Base-by-base conservation (phyloP, 2,797 vertebrate species). In the Sebastes minor region DNA sequence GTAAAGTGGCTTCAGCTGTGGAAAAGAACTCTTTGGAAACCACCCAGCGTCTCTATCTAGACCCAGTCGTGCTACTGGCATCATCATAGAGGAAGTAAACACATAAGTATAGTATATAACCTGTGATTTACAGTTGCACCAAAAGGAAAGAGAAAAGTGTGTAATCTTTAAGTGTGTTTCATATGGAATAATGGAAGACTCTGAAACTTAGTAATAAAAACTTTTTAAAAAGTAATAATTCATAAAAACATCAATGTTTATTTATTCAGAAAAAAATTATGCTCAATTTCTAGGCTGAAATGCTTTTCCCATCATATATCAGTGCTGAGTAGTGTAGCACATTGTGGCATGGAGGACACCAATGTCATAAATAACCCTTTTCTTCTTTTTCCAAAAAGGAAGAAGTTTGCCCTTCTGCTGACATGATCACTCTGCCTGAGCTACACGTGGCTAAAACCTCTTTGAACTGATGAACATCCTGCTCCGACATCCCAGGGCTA, bases 1-100 rank as follows among this genome's bases (percentile, higher is more conserved):
- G 87, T 76, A 93, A 93, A 92, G 88, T 92, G 94, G 76, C 89
- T 86, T 95, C 92, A 92, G 94, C 91, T 93, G 92, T 87, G 89
- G 90, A 88, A 89, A 87, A 87, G 85, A 89, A 85, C 77, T 76
- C 70, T 73, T 74, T 89, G 87, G 89, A 91, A 92, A 76, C 91
- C 91, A 87, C 89, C 91, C 91, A 88, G 88, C 46, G 46, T 83
- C 82, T 86, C 59, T 60, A 74, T 86, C 80, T 85, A 86, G 83
- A 82, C 49, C 83, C 74, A 82, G 23, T 74, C 23, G 57, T 4
- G 76, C 88, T 89, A 89, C 88, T 89, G 88, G 88, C 79, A 81
- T 80, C 32, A 57, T 86, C 82, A 83, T 61, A 70, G 61, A 88
- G 71, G 83, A 86, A 69, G 83, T 87, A 79, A 86, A 90, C 76